phyloP scores from a whole-genome alignment of 1,140 invertebrate species.

The Pissodes strobi region DNA sequence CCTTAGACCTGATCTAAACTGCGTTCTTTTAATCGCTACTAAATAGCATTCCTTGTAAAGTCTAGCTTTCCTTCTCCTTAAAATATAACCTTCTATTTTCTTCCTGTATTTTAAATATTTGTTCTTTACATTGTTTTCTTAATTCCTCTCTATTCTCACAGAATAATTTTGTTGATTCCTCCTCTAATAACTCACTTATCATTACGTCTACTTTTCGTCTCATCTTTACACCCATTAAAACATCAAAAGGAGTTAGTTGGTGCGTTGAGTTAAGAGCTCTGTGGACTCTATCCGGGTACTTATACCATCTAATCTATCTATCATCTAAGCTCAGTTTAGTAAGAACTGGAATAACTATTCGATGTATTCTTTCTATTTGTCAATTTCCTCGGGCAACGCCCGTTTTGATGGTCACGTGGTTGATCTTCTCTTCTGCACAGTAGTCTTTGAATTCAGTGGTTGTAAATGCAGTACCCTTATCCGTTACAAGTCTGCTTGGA shows the following conservation, averaged over 20 bases:
- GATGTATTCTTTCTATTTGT: slow-evolving; percentile 43
- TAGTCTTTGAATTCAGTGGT: slow-evolving; percentile 41
- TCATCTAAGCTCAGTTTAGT: no score
- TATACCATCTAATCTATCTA: no score
- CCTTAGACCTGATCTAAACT: no score
- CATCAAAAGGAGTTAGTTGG: slow-evolving; percentile 48
- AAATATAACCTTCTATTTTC: no score
- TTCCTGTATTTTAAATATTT: no score
- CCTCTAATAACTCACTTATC: slow-evolving; percentile 25
- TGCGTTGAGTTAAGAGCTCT: slow-evolving; percentile 48
- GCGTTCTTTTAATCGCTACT: no score
- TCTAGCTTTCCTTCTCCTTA: no score
- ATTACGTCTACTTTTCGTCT: slow-evolving; percentile 36
- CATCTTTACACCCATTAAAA: slow-evolving; percentile 48
- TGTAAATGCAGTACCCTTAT: slow-evolving; percentile 53
- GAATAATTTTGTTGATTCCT: background rate
- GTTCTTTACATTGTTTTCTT: no score
- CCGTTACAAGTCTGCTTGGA: slow-evolving; percentile 47
- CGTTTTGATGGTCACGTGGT: slow-evolving; percentile 42
- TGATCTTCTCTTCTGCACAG: slow-evolving; percentile 41
- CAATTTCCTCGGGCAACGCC: slow-evolving; percentile 46
- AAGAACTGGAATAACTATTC: no score
- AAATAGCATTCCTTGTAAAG: no score
- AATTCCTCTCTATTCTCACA: slow-evolving; percentile 35
- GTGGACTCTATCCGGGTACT: no score